Evolutionary conservation across 1,140 invertebrate species (phyloP).

Genomic region (Cydia strobilella): DNA sequence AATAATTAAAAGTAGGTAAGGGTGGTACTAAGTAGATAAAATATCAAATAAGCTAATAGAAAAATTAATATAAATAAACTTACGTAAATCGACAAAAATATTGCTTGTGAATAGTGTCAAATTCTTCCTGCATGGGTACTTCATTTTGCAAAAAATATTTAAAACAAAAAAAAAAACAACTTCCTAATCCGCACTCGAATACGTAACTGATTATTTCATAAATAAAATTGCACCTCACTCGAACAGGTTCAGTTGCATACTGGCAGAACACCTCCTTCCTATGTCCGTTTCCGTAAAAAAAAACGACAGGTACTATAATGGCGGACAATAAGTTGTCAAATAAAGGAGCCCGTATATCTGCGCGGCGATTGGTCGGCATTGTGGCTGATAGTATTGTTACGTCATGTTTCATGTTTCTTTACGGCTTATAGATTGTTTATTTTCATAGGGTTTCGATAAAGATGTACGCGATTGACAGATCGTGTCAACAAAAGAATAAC

Average conservation of each 20-base stretch:
- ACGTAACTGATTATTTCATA: slow-evolving; percentile 15
- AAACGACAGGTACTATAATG: slow-evolving; percentile 65
- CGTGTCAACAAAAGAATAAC: no score
- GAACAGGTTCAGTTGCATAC: slow-evolving; percentile 64
- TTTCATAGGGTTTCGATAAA: neutral
- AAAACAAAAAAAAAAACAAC: slow-evolving; percentile 15
- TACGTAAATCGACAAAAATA: slow-evolving; percentile 60
- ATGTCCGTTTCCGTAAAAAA: slow-evolving; percentile 74
- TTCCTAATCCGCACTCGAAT: slow-evolving; percentile 22
- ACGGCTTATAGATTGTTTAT: neutral
- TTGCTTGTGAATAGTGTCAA: slow-evolving; percentile 51
- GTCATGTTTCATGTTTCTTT: neutral
- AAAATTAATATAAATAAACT: slow-evolving; percentile 49
- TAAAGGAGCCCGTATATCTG: slow-evolving; percentile 47
- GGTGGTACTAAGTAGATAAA: no score
- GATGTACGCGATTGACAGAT: slow-evolving; percentile 3
- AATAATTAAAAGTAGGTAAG: no score
- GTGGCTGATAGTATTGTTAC: slow-evolving; percentile 20
- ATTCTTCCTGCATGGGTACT: slow-evolving; percentile 59
- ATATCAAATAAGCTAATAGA: neutral
- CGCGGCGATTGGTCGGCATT: slow-evolving; percentile 8
- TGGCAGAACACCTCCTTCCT: slow-evolving; percentile 62
- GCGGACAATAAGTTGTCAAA: slow-evolving; percentile 40
- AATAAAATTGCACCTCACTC: slow-evolving; percentile 62
- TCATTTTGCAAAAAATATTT: slow-evolving; percentile 52